These are phyloP conservation scores for Paramormyrops kingsleyae DNA, from an alignment of 2,113 vertebrate genomes.

Conservation along the genomic window DNA sequence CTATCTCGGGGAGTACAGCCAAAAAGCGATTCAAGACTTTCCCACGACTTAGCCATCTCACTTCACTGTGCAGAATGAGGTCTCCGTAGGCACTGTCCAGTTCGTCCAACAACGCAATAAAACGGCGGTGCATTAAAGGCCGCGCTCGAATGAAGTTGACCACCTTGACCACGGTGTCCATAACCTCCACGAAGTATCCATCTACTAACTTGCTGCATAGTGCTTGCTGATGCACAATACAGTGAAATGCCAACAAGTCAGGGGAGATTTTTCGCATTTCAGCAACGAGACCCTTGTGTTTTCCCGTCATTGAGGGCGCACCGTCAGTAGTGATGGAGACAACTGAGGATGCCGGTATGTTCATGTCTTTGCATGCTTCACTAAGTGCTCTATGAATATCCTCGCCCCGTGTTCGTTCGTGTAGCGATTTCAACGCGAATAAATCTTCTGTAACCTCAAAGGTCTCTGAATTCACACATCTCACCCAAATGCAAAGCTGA, in stretches of 20 bases:
- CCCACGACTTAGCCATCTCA: slow-evolving; percentile 3
- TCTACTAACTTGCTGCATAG: background rate
- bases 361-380: slow-evolving; percentile 13
- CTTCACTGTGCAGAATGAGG: slow-evolving; percentile 1
- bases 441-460: slow-evolving; percentile 10
- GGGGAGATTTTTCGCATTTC: slow-evolving; percentile 9
- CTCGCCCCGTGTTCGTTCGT: slow-evolving; percentile 11
- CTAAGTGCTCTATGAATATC: slow-evolving; percentile 11
- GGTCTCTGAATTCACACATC: slow-evolving; percentile 9
- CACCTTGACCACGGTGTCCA: slow-evolving; percentile 8
- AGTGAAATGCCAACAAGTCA: slow-evolving; percentile 10
- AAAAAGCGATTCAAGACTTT: background rate
- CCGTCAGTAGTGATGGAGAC: slow-evolving; percentile 8
- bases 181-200: slow-evolving; percentile 9
- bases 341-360: background rate
- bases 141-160: background rate
- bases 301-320: background rate
- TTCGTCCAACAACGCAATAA: slow-evolving; percentile 7
- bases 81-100: background rate
- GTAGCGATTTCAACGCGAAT: slow-evolving; percentile 2
- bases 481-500: slow-evolving; percentile 7
- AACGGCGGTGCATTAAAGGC: background rate
- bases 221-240: slow-evolving; percentile 8
- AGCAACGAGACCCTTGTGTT: slow-evolving; percentile 8
- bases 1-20: background rate